A percentile compares a stretch with the other conserved stretches of the same genome.
These are phyloP conservation scores for Prietella phreatophila DNA, from an alignment of 2,113 vertebrate genomes.

Conservation along the genomic window DNA sequence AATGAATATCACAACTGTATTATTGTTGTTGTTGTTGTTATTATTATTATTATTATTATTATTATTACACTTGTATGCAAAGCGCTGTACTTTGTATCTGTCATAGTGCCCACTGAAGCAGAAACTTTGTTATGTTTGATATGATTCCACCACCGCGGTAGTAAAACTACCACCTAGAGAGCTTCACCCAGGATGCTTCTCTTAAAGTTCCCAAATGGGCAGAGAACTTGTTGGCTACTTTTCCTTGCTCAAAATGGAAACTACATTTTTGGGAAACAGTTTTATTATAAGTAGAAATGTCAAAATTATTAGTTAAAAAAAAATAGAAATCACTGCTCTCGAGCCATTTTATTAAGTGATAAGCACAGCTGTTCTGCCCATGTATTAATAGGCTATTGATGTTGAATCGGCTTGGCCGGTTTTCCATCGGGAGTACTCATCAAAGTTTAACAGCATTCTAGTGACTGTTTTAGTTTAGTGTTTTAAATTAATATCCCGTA, in stretches of 20 bases:
- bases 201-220: not conserved
- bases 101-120: too few relatives aligned
- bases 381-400: not conserved
- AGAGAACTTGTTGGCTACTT: not conserved
- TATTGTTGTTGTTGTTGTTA: too few relatives aligned
- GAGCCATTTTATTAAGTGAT: not conserved
- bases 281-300: not conserved
- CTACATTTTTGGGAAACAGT: not conserved
- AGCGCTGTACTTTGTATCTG: too few relatives aligned
- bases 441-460: not conserved
- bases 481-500: not conserved
- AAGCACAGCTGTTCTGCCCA: not conserved
- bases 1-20: too few relatives aligned
- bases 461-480: not conserved
- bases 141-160: too few relatives aligned
- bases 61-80: too few relatives aligned
- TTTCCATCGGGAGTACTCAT: not conserved
- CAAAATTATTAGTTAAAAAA: not conserved
- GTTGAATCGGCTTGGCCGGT: not conserved
- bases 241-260: not conserved
- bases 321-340: not conserved
- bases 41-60: too few relatives aligned
- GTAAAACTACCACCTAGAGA: too few relatives aligned
- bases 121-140: too few relatives aligned
- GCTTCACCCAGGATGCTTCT: not conserved